Conservation (phyloP, 2,888 invertebrate genomes). For the Euphydryas editha region DNA sequence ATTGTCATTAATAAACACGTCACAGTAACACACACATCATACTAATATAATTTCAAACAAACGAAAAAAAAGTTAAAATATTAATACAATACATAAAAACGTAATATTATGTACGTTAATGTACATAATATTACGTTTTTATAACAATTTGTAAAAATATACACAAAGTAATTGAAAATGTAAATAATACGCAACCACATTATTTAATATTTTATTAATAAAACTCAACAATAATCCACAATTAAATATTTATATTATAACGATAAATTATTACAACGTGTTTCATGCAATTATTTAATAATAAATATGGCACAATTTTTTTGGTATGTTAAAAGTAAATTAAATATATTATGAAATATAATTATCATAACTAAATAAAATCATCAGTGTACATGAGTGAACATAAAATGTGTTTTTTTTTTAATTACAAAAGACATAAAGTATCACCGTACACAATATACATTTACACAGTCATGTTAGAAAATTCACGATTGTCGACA, state of each 20-base stretch:
- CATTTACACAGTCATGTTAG: slow-evolving; percentile 11
- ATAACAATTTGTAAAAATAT: no score
- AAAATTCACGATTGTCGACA: slow-evolving; percentile 3
- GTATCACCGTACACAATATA: slow-evolving; percentile 55
- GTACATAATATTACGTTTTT: no score
- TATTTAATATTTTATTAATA: slow-evolving; percentile 70
- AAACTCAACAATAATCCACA: slow-evolving; percentile 80
- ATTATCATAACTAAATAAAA: slow-evolving; percentile 10
- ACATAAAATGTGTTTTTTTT: slow-evolving; percentile 64
- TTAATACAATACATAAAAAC: no score
- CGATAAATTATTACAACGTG: slow-evolving; percentile 45
- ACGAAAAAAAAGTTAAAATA: no score
- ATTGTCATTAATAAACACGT: no score
- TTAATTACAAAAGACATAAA: slow-evolving; percentile 60
- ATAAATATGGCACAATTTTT: slow-evolving; percentile 48
- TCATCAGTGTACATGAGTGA: slow-evolving; percentile 53
- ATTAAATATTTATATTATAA: slow-evolving; percentile 69
- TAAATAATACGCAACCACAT: slow-evolving; percentile 18
- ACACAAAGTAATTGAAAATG: no score
- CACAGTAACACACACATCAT: no score
- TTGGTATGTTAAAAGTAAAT: slow-evolving; percentile 17
- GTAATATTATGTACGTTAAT: no score
- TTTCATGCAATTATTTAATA: slow-evolving; percentile 55
- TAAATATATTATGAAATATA: slow-evolving; percentile 3
- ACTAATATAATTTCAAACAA: no score